A percentile compares a stretch with the other conserved stretches of the same genome.
phyloP scores from a whole-genome alignment of 1,140 invertebrate genomes.

The Halictus rubicundus region DNA sequence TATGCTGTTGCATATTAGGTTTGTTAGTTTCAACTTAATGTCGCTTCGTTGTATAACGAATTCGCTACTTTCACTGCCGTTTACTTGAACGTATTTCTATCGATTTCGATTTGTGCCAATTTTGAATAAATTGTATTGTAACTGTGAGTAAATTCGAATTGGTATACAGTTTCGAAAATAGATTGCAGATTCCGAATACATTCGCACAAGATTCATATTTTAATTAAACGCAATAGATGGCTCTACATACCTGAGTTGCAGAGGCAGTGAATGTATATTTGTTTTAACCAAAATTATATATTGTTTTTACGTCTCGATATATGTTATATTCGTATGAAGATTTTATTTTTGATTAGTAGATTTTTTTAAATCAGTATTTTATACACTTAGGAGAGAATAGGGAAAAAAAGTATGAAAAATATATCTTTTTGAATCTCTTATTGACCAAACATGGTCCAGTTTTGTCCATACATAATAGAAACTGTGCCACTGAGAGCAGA shows the following conservation, averaged over 20 bases:
- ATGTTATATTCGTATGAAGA: slow-evolving; percentile 10
- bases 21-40: slow-evolving; percentile 39
- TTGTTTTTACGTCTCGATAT: slow-evolving; percentile 16
- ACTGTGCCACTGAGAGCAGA: slow-evolving; percentile 75
- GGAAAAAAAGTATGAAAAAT: slow-evolving; percentile 38
- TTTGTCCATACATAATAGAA: slow-evolving; percentile 39
- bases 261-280: slow-evolving; percentile 52
- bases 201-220: slow-evolving; percentile 39
- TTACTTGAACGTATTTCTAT: slow-evolving; percentile 22
- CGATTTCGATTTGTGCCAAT: slow-evolving; percentile 36
- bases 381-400: slow-evolving; percentile 37
- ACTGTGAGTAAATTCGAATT: slow-evolving; percentile 13
- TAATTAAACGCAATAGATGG: slow-evolving; percentile 1
- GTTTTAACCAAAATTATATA: neutral
- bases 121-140: slow-evolving; percentile 34
- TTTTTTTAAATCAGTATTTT: slow-evolving; percentile 40
- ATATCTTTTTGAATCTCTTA: slow-evolving; percentile 57
- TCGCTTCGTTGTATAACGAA: slow-evolving; percentile 36
- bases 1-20: slow-evolving; percentile 42
- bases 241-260: slow-evolving; percentile 27
- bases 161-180: slow-evolving; percentile 28
- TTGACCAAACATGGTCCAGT: slow-evolving; percentile 38
- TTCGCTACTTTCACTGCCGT: slow-evolving; percentile 61
- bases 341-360: slow-evolving; percentile 36
- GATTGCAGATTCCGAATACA: slow-evolving; percentile 25